Percentiles rank a stretch among this genome's conserved stretches.
These are phyloP conservation scores for Poecile atricapillus DNA, from an alignment of 2,113 vertebrate species.

Conservation along the genomic window DNA sequence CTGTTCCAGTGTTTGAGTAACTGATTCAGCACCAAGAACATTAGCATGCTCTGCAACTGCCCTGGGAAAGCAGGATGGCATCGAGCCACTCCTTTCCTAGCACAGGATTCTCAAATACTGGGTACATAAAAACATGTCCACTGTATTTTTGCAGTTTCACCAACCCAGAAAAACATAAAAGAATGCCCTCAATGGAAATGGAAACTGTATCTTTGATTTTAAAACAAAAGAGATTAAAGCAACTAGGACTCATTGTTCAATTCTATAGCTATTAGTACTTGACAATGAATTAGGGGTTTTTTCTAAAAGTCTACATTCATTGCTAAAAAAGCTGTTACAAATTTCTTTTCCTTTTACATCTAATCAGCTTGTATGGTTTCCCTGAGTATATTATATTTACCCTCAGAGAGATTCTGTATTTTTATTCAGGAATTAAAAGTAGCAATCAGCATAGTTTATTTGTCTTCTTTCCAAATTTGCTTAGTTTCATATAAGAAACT, in stretches of 20 bases:
- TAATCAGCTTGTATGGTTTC: not conserved
- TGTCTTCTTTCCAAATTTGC: not conserved
- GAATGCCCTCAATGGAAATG: not conserved
- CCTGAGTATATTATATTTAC: not conserved
- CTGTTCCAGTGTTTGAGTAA: not conserved
- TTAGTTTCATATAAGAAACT: not conserved
- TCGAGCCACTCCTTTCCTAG: not conserved
- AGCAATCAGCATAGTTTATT: not conserved
- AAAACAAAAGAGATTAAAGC: not conserved
- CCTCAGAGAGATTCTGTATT: not conserved
- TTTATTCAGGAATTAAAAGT: not conserved
- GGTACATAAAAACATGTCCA: not conserved
- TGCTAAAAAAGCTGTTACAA: not conserved
- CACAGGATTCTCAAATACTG: not conserved
- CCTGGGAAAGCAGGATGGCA: not conserved
- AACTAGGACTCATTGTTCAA: not conserved
- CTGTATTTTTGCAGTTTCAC: not conserved
- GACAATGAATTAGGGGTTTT: not conserved
- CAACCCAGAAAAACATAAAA: not conserved
- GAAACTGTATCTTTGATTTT: not conserved
- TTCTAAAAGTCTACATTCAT: not conserved
- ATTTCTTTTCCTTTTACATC: not conserved
- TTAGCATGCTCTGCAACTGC: not conserved
- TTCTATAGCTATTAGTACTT: not conserved
- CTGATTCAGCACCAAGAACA: conserved; percentile 12